Percentiles rank a stretch among this genome's conserved stretches.
These are phyloP conservation scores for Neuroterus valhalla DNA, from an alignment of 1,140 invertebrate genomes.

Conservation along the genomic window DNA sequence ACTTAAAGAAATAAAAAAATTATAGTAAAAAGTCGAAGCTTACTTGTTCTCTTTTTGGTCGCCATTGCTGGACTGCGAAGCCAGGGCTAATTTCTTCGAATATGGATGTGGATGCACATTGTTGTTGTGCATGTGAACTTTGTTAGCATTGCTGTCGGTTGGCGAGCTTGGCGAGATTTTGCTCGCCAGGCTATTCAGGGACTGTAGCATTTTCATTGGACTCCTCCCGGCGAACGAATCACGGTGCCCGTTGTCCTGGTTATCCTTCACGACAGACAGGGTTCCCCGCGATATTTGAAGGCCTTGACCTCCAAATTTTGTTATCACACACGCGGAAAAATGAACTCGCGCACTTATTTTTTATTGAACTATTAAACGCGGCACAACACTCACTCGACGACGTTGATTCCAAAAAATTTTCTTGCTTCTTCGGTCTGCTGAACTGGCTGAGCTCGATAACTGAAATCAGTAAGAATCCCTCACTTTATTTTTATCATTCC, in stretches of 20 bases:
- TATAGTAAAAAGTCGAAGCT: conserved; percentile 48
- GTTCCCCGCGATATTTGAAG: conserved; percentile 62
- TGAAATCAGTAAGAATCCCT: conserved; percentile 4
- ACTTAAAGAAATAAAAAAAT: not conserved
- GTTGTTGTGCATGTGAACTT: conserved; percentile 74
- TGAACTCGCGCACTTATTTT: not conserved
- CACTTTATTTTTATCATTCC: not conserved
- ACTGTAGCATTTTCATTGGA: conserved; percentile 82
- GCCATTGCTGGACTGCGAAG: conserved; percentile 62
- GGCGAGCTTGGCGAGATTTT: conserved; percentile 85
- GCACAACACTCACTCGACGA: not conserved
- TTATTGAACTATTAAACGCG: conserved; percentile 1
- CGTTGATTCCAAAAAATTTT: not conserved
- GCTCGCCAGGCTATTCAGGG: conserved; percentile 85
- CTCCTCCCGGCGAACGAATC: conserved; percentile 55
- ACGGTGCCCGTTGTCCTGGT: conserved; percentile 55
- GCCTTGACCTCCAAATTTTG: conserved; percentile 62
- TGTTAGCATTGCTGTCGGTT: conserved; percentile 74
- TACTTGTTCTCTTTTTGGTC: conserved; percentile 73
- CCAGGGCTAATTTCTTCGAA: conserved; percentile 64
- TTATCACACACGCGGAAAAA: conserved; percentile 41
- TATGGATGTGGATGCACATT: conserved; percentile 71
- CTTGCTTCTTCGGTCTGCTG: not conserved
- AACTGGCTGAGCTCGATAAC: not conserved
- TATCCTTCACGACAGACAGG: conserved; percentile 64